These are phyloP conservation scores for Gnatocerus cornutus DNA, from an alignment of 2,888 invertebrate species.

Conservation along the genomic window DNA sequence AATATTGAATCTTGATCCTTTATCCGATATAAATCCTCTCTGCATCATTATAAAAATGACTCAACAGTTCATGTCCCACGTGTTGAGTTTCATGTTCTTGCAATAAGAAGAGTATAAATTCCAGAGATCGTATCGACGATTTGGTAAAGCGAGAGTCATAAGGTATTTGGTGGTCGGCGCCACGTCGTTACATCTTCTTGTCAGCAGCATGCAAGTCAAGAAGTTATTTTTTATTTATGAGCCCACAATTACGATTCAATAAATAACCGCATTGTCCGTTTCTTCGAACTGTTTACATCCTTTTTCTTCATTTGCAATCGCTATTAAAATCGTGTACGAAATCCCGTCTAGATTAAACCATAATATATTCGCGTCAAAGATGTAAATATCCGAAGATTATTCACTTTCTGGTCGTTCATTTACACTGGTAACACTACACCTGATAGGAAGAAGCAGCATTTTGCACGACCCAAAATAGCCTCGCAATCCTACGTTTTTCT, in stretches of 20 bases:
- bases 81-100: conserved; percentile 21
- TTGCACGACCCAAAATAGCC: conserved; percentile 12
- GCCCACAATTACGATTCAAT: conserved; percentile 36
- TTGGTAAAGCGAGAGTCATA: conserved; percentile 48
- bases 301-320: conserved; percentile 18
- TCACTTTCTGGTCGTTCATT: conserved; percentile 17
- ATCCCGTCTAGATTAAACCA: conserved; percentile 8
- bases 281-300: conserved; percentile 31
- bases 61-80: conserved; percentile 3
- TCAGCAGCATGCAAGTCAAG: conserved; percentile 27
- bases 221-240: conserved; percentile 41
- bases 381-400: conserved; percentile 16
- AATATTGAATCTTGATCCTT: neutral
- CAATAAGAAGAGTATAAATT: conserved; percentile 46
- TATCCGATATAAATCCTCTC: neutral
- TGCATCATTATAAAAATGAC: conserved; percentile 5
- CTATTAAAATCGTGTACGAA: conserved; percentile 26
- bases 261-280: conserved; percentile 38
- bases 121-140: conserved; percentile 49
- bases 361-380: conserved; percentile 26
- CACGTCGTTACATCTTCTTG: conserved; percentile 37
- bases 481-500: conserved; percentile 21
- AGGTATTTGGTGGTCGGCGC: conserved; percentile 47
- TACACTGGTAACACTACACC: conserved; percentile 13
- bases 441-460: neutral